Evolutionary conservation across 2,797 vertebrate genomes (phyloP).

Genomic region (Crax fasciolata): DNA sequence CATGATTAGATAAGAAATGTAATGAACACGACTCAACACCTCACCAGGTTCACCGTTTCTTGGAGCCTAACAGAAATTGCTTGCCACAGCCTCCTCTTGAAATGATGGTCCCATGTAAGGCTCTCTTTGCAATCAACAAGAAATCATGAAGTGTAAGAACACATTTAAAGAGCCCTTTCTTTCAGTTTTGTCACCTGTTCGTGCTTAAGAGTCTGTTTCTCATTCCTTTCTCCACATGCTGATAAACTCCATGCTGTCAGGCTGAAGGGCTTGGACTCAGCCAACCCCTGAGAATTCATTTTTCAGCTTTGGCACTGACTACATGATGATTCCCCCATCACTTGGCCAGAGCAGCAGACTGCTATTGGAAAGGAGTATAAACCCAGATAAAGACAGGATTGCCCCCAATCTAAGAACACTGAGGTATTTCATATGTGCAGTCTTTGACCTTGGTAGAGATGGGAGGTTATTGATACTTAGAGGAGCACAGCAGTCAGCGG

Average conservation of each 20-base stretch:
- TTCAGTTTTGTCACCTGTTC: neutral
- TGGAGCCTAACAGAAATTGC: neutral
- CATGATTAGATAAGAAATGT: slow-evolving; percentile 19
- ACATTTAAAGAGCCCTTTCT: neutral
- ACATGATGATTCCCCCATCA: neutral
- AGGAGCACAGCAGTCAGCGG: neutral
- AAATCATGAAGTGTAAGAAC: neutral
- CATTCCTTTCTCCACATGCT: neutral
- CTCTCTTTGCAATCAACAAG: neutral
- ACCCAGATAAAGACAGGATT: neutral
- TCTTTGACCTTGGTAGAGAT: slow-evolving; percentile 14
- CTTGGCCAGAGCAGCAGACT: neutral
- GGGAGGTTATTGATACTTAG: slow-evolving; percentile 6
- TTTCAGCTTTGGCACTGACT: slow-evolving; percentile 23
- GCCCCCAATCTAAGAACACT: neutral
- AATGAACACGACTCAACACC: neutral
- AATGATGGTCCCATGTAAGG: neutral
- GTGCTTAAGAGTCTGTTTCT: neutral
- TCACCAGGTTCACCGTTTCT: neutral
- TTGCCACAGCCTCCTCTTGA: neutral
- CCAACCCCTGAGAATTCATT: neutral
- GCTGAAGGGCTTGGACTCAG: slow-evolving; percentile 10
- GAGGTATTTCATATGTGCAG: neutral
- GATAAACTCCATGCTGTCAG: neutral
- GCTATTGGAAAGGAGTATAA: neutral